Evolutionary conservation across 2,113 vertebrate species (phyloP).

Genomic region (Lasiurus cinereus): DNA sequence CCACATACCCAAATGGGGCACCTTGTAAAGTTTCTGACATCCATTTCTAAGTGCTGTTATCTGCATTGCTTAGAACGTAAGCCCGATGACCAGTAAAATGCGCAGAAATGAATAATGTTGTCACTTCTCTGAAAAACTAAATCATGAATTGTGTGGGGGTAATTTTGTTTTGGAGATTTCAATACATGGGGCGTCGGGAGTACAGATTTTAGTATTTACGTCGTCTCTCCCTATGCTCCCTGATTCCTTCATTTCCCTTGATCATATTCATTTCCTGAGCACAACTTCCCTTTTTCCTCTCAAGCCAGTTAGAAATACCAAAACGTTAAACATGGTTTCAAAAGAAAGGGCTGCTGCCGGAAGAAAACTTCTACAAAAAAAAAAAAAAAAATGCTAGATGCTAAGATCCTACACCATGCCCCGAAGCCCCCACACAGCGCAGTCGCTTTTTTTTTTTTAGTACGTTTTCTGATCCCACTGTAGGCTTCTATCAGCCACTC

Average conservation of each 20-base stretch:
- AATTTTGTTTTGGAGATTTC: constrained; percentile 24
- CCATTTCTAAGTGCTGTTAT: constrained; percentile 29
- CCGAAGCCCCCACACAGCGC: background rate
- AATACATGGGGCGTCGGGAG: background rate
- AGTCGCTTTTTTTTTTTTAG: background rate
- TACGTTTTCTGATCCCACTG: background rate
- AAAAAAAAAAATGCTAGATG: constrained; percentile 62
- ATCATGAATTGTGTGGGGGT: background rate
- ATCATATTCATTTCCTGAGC: constrained; percentile 31
- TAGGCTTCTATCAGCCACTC: constrained; percentile 9
- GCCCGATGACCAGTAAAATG: background rate
- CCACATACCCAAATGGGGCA: background rate
- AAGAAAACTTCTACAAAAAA: constrained; percentile 83
- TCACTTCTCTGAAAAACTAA: constrained; percentile 4
- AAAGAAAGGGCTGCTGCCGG: constrained; percentile 74
- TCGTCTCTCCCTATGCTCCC: background rate
- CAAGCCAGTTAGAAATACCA: constrained; percentile 5
- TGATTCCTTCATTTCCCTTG: background rate
- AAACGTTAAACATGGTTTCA: constrained; percentile 11
- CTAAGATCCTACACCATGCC: constrained; percentile 73
- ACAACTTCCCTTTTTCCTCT: background rate
- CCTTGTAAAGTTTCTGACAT: constrained; percentile 46
- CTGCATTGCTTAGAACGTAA: background rate
- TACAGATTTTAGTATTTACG: constrained; percentile 7
- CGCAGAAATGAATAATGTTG: constrained; percentile 33